Evolutionary conservation across 1,140 invertebrate genomes (phyloP).

Genomic region (Eriocheir sinensis): DNA sequence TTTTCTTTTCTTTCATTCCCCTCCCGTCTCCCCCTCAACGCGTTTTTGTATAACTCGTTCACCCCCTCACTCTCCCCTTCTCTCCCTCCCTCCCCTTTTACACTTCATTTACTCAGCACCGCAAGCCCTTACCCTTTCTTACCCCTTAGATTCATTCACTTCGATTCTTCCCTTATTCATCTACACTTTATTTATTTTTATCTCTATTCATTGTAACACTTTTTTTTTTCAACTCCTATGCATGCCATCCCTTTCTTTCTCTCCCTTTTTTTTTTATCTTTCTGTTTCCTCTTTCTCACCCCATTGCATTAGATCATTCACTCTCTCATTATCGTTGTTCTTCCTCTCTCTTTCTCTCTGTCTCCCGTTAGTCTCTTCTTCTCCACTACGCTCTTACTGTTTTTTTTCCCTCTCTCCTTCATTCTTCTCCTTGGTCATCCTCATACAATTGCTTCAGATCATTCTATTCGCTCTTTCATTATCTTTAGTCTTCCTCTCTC

Average conservation of each 20-base stretch:
- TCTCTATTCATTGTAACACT: no score
- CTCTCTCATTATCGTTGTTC: not conserved
- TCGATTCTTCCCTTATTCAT: no score
- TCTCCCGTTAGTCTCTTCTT: not conserved
- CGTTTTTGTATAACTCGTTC: not conserved
- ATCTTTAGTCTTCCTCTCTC: not conserved
- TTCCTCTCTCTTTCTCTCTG: not conserved
- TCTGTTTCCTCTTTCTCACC: not conserved
- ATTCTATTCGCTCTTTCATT: not conserved
- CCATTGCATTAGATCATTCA: not conserved
- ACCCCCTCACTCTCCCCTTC: not conserved
- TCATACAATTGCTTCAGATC: not conserved
- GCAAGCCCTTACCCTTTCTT: no score
- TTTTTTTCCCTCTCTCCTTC: conserved; percentile 4
- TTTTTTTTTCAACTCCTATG: no score
- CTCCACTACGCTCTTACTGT: not conserved
- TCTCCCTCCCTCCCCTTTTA: not conserved
- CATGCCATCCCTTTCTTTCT: not conserved
- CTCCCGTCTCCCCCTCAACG: not conserved
- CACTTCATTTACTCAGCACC: no score
- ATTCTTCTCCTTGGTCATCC: not conserved
- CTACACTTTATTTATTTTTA: no score
- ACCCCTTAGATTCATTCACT: no score
- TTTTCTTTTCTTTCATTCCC: not conserved
- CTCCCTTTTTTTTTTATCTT: not conserved